Percentiles rank a stretch among this genome's conserved stretches.
Conservation (phyloP, 2,113 vertebrate species). For the Tetrao urogallus region DNA sequence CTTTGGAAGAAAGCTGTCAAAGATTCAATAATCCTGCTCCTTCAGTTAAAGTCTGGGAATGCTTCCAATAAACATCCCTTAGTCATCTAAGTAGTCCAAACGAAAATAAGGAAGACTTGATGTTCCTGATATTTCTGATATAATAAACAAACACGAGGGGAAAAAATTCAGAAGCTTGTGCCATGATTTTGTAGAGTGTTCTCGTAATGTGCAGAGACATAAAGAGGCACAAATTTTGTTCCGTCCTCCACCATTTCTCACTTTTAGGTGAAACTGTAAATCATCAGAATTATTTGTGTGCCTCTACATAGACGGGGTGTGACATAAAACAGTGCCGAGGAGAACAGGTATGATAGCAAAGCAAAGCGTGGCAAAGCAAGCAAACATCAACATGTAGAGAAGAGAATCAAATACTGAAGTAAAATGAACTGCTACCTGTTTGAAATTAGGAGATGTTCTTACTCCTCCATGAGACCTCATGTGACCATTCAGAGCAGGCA, state of each 20-base stretch:
- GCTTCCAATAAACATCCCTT: conserved; percentile 60
- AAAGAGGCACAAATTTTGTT: background rate
- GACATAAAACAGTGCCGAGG: background rate
- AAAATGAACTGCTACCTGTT: conserved; percentile 76
- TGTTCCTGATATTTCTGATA: conserved; percentile 52
- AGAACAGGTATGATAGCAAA: conserved; percentile 44
- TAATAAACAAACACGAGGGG: conserved; percentile 32
- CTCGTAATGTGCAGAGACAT: background rate
- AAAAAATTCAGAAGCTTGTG: background rate
- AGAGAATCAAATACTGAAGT: background rate
- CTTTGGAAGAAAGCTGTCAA: conserved; percentile 39
- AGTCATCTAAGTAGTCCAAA: conserved; percentile 48
- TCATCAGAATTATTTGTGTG: background rate
- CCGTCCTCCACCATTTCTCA: background rate
- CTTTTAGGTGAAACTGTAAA: background rate
- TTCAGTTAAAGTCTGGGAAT: conserved; percentile 48
- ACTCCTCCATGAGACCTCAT: conserved; percentile 89
- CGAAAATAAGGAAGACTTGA: conserved; percentile 49
- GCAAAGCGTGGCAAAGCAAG: conserved; percentile 79
- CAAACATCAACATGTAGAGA: conserved; percentile 28
- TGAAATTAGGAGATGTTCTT: conserved; percentile 80
- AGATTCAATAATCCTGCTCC: conserved; percentile 35
- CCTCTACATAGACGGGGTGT: background rate
- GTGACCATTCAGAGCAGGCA: conserved; percentile 91
- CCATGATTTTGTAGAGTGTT: background rate